These are phyloP conservation scores for Formica exsecta DNA, from an alignment of 1,140 invertebrate genomes.

Conservation along the genomic window DNA sequence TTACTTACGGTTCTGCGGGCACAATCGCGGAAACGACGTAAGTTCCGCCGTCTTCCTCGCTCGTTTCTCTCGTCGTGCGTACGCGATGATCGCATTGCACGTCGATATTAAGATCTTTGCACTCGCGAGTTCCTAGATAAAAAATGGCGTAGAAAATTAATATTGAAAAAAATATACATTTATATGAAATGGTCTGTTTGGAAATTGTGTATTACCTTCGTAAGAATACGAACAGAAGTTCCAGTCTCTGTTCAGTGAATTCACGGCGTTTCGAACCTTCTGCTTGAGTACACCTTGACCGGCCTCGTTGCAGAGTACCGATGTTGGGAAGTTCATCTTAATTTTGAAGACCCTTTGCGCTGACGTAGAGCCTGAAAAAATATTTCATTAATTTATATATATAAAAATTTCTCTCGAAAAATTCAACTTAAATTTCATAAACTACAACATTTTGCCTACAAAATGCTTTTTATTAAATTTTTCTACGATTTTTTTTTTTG, in stretches of 20 bases:
- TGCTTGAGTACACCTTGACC: conserved; percentile 96
- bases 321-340: conserved; percentile 96
- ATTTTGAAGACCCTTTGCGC: conserved; percentile 97
- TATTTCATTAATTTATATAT: conserved; percentile 6
- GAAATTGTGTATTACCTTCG: conserved; percentile 88
- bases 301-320: conserved; percentile 97
- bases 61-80: conserved; percentile 83
- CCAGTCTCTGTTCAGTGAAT: conserved; percentile 96
- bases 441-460: no score
- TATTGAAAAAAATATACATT: not conserved
- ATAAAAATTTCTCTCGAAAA: not conserved
- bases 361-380: conserved; percentile 89
- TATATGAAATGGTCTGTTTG: not conserved
- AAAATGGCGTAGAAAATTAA: not conserved
- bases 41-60: conserved; percentile 90
- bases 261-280: conserved; percentile 94
- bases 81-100: conserved; percentile 95
- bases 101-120: conserved; percentile 95
- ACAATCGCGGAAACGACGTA: conserved; percentile 93
- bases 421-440: no score
- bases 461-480: no score
- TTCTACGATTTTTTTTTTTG: no score
- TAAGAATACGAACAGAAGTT: conserved; percentile 96
- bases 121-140: conserved; percentile 89
- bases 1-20: conserved; percentile 93